Conservation (phyloP, 2,113 vertebrate genomes). For the chimpanzee (Pan troglodytes) region DNA sequence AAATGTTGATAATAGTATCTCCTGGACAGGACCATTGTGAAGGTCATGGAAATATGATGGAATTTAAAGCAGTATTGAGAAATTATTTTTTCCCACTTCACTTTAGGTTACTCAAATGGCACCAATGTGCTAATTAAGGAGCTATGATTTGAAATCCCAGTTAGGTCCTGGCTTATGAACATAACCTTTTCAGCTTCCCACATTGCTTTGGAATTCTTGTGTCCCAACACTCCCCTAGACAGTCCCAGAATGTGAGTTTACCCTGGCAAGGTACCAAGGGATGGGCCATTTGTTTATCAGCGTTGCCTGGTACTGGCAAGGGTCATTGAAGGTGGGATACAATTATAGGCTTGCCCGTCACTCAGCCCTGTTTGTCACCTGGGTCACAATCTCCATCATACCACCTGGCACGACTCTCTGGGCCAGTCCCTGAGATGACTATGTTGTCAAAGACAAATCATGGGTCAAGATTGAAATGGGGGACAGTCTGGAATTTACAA, state of each 20-base stretch:
- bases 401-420: slow-evolving; percentile 22
- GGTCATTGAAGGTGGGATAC: slow-evolving; percentile 54
- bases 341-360: slow-evolving; percentile 66
- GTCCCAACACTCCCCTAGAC: slow-evolving; percentile 51
- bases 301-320: slow-evolving; percentile 52
- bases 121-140: neutral
- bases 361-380: slow-evolving; percentile 40
- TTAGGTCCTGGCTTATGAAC: slow-evolving; percentile 2
- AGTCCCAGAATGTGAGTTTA: slow-evolving; percentile 8
- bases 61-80: neutral
- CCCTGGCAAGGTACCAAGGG: slow-evolving; percentile 51
- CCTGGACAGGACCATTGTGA: neutral
- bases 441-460: neutral
- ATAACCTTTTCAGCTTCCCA: neutral
- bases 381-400: slow-evolving; percentile 31
- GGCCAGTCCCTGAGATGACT: neutral
- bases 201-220: slow-evolving; percentile 57
- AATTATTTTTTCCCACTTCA: neutral
- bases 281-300: slow-evolving; percentile 71
- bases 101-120: neutral
- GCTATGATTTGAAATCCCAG: neutral
- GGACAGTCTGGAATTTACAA: neutral
- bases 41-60: neutral
- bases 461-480: neutral
- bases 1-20: neutral